Evolutionary conservation across 1,140 invertebrate species (phyloP).

Genomic region (Drosophila orosa): DNA sequence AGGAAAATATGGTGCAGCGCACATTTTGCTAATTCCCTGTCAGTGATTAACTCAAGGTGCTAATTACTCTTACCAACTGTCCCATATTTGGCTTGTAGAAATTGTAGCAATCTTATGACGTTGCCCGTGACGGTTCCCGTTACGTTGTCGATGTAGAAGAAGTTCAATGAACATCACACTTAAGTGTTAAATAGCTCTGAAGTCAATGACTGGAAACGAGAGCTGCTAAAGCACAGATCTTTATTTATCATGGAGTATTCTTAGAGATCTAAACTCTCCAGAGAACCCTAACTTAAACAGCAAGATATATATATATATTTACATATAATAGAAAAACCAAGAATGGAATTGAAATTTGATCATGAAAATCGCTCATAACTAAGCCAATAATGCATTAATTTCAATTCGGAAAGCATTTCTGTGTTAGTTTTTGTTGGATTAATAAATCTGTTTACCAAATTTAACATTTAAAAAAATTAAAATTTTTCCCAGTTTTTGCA

Average conservation of each 20-base stretch:
- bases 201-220: conserved; percentile 54
- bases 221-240: conserved; percentile 46
- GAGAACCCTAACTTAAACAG: too few relatives aligned
- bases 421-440: too few relatives aligned
- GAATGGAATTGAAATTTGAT: too few relatives aligned
- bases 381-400: too few relatives aligned
- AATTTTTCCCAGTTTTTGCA: too few relatives aligned
- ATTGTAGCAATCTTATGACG: conserved; percentile 30
- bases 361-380: too few relatives aligned
- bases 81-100: conserved; percentile 46
- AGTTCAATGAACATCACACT: conserved; percentile 67
- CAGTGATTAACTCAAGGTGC: conserved; percentile 58
- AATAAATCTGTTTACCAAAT: too few relatives aligned
- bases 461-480: too few relatives aligned
- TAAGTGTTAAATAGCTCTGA: conserved; percentile 37
- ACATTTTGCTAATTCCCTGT: conserved; percentile 67
- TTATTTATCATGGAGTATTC: conserved; percentile 1
- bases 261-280: background rate
- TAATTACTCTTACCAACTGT: conserved; percentile 66
- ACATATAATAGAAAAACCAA: too few relatives aligned
- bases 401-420: too few relatives aligned
- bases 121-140: conserved; percentile 32
- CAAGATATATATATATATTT: background rate
- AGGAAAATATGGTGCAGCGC: conserved; percentile 27
- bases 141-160: conserved; percentile 29